Base-by-base conservation (phyloP, 2,113 vertebrate genomes). In the Strix uralensis region DNA sequence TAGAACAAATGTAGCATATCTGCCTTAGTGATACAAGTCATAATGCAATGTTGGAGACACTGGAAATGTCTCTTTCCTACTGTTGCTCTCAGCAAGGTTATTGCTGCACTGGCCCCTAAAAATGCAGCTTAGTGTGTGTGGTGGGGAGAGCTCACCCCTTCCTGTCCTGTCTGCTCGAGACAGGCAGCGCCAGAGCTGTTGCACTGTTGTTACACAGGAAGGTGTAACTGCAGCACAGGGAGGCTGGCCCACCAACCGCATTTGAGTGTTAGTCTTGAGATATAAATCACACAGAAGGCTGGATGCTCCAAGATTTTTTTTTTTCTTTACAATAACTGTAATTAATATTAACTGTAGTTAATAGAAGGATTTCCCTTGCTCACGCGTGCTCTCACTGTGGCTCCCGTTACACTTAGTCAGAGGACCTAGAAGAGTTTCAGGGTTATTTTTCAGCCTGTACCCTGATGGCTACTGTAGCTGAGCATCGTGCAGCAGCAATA, bases 321-420 rank as follows among this genome's bases (percentile, higher is more conserved):
- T 49, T 74, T 66, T 14, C 58, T 71, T 61, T 51, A 19, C 3
- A 15, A 14, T 52, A 67, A 21, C 34, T 21, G 7, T 42, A 21
- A 51, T 46, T 89, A 57, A 36, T 46, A 46, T 46, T 52, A 67
- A 21, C 34, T 18, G 7, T 42, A 21, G 51, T 46, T 89, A 57
- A 30, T 1, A 1, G 51, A 80, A 83, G 27, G 49, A 62, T 81
- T 88, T 81, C 34, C 27, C 12, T 86, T n/a, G 27, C 36, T 91
- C 46, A 66, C 0, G 0, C 0, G 1, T 74, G 27, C 44, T 47
- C 15, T 55, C 10, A 2, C 52, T 72, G 42, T 65, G 58, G 26
- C 19, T 73, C 27, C 57, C 0, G 0, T 13, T 57, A n/a, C 38
- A 8, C 34, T 67, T 36, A 61, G 52, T 7, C 38, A 86, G 44